Percentiles rank a stretch among this genome's conserved stretches.
These are phyloP conservation scores for Chymomyza caudatula DNA, from an alignment of 2,888 invertebrate species.

Conservation along the genomic window DNA sequence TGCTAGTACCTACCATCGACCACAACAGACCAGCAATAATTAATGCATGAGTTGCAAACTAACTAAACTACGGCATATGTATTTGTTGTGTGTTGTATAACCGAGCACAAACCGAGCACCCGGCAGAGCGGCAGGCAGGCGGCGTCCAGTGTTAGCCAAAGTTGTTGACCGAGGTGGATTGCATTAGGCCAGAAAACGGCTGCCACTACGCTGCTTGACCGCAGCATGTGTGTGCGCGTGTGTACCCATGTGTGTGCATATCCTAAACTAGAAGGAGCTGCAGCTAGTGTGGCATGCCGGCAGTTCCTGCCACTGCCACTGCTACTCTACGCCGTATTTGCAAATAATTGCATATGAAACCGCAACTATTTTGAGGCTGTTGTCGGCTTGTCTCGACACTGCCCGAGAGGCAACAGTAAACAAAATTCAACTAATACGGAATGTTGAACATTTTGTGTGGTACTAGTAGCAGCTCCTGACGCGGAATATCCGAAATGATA, in stretches of 20 bases:
- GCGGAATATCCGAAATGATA: not conserved
- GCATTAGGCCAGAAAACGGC: constrained; percentile 16
- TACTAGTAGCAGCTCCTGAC: not conserved
- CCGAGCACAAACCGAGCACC: not conserved
- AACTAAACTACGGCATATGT: constrained; percentile 46
- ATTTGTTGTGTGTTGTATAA: constrained; percentile 6
- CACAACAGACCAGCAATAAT: constrained; percentile 68
- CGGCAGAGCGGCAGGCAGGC: not conserved
- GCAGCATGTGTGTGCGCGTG: not conserved
- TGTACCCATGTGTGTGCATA: not conserved
- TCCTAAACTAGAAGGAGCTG: not conserved
- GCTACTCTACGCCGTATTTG: no score
- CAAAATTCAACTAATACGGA: not conserved
- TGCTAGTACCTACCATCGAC: constrained; percentile 26
- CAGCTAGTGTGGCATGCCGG: not conserved
- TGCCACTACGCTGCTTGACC: constrained; percentile 7
- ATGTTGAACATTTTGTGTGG: not conserved
- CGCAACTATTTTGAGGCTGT: constrained; percentile 58
- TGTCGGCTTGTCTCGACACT: constrained; percentile 32
- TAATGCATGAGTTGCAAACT: constrained; percentile 70
- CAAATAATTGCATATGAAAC: constrained; percentile 70
- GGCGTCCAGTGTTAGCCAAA: not conserved
- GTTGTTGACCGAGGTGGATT: constrained; percentile 9
- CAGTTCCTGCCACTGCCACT: constrained; percentile 18
- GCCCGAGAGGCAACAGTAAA: not conserved